These are phyloP conservation scores for Eulemur mongoz DNA, from an alignment of 2,797 vertebrate genomes.

Conservation along the genomic window DNA sequence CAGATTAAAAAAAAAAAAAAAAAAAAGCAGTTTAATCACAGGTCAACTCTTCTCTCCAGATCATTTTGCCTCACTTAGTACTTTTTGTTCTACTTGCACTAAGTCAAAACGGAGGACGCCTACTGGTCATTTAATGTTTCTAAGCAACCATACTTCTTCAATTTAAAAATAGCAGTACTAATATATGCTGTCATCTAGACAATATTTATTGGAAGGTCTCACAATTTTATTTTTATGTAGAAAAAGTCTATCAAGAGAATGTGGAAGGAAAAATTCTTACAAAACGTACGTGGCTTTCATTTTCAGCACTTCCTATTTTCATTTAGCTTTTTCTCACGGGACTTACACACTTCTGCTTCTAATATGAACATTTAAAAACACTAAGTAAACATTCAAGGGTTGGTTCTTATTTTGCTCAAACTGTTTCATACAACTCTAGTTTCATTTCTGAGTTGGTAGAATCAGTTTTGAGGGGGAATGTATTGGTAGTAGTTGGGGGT, in stretches of 20 bases:
- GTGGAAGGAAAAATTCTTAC: constrained; percentile 54
- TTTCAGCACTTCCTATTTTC: constrained; percentile 77
- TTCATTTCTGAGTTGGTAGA: constrained; percentile 51
- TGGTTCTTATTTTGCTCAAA: constrained; percentile 57
- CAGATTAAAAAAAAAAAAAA: background rate
- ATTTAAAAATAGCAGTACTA: constrained; percentile 27
- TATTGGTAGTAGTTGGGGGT: background rate
- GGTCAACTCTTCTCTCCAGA: background rate
- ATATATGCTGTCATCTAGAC: background rate
- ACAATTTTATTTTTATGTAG: background rate
- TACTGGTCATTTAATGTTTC: background rate
- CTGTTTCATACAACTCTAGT: background rate
- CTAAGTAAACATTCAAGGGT: constrained; percentile 33
- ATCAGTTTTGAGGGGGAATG: background rate
- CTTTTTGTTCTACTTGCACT: background rate
- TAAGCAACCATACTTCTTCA: constrained; percentile 11
- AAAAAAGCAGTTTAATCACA: background rate
- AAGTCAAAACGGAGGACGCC: background rate
- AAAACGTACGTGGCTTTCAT: constrained; percentile 69
- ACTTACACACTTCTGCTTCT: constrained; percentile 74
- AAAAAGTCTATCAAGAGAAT: constrained; percentile 21
- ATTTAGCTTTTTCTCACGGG: constrained; percentile 72
- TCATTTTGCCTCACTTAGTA: background rate
- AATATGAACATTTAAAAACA: constrained; percentile 48
- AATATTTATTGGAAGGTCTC: background rate